Evolutionary conservation across 2,888 invertebrate genomes (phyloP).

Genomic region (Caenorhabditis becei): DNA sequence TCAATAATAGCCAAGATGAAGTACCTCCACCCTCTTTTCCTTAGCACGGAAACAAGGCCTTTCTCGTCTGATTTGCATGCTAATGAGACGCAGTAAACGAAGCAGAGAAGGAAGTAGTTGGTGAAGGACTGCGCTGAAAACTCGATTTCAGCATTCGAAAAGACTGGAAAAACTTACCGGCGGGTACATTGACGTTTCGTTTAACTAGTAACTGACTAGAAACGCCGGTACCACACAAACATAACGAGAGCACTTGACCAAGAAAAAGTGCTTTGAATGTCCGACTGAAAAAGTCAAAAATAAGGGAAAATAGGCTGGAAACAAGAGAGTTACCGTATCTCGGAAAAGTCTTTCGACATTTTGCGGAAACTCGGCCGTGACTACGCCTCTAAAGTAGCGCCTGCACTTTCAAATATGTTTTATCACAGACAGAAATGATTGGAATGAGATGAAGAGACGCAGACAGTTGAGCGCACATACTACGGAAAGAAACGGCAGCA

Average conservation of each 20-base stretch:
- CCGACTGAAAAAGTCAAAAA: slow-evolving; percentile 76
- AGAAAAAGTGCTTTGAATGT: slow-evolving; percentile 81
- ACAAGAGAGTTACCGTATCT: slow-evolving; percentile 9
- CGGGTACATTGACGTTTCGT: slow-evolving; percentile 87
- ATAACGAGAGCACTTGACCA: slow-evolving; percentile 87
- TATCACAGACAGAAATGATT: slow-evolving; percentile 7
- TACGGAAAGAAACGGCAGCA: neutral
- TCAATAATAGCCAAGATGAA: slow-evolving; percentile 88
- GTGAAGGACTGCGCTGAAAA: slow-evolving; percentile 88
- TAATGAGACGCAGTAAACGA: slow-evolving; percentile 88
- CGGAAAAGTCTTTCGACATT: slow-evolving; percentile 8
- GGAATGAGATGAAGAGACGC: slow-evolving; percentile 3
- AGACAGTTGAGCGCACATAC: neutral
- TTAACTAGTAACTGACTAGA: slow-evolving; percentile 86
- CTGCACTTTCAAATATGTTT: neutral
- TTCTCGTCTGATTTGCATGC: slow-evolving; percentile 84
- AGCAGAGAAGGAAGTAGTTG: slow-evolving; percentile 88
- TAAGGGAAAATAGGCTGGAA: neutral
- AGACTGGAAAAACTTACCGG: slow-evolving; percentile 83
- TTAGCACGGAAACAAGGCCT: slow-evolving; percentile 62
- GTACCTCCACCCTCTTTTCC: slow-evolving; percentile 82
- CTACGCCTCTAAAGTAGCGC: neutral
- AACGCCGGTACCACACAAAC: slow-evolving; percentile 89
- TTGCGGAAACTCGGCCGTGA: neutral
- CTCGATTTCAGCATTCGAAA: neutral